Base-by-base conservation (phyloP, 2,113 vertebrate species). In the Zapornia atra region DNA sequence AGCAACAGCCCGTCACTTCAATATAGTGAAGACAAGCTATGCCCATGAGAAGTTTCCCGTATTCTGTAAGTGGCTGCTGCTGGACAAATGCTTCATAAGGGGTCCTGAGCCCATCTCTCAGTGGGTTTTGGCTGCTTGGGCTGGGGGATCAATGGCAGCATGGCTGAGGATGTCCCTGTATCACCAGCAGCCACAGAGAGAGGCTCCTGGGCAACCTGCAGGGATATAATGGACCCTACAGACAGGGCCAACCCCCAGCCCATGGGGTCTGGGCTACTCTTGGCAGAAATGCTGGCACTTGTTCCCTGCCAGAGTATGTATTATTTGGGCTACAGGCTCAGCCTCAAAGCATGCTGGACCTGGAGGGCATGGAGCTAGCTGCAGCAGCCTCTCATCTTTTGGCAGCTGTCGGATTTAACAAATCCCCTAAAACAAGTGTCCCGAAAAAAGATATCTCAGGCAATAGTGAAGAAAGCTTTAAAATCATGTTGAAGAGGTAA, bases 61-160 rank as follows among this genome's bases (percentile, higher is more conserved):
- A 29, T 33, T 56, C 11, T 36, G 44, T 65, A 28, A 20, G 28
- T 44, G 24, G 50, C 68, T 51, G 33, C 44, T 82, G 5, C 42
- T 68, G 26, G 9, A 11, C 6, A 40, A 76, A 11, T 8, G 44
- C 19, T 44, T 84, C 42, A 6, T 22, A 44, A 38, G 9, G 14
- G 6, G 1, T 73, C 10, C 4, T 24, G 28, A 56, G 40, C 15
- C 19, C 14, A 40, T 26, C 20, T 11, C 8, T n/a, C 4, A 0
- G 14, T 28, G 69, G 15, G 12, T 7, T 5, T 44, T 72, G 31
- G 13, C 24, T 73, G 13, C 15, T 3, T 9, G 7, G 42, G 8
- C 8, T 81, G 33, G 12, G 17, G 17, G 26, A 0, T 1, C 50
- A 24, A 11, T 21, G 15, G 14, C 81, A 69, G 48, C 7, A 12